Evolutionary conservation across 2,888 invertebrate genomes (phyloP).

Genomic region (Synergus umbraculus): DNA sequence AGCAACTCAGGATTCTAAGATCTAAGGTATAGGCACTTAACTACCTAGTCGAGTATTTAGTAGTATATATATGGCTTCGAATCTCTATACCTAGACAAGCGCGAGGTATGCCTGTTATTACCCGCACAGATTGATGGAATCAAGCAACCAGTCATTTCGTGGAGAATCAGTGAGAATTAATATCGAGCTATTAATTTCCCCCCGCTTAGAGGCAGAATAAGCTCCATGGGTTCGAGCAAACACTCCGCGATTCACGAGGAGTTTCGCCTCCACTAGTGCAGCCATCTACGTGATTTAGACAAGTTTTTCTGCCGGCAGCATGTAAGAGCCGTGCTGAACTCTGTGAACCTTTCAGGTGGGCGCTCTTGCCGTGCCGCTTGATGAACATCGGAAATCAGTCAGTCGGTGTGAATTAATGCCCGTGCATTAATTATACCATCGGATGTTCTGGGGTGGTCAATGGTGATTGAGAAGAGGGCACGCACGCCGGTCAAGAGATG

Average conservation of each 20-base stretch:
- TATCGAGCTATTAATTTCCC: conserved; percentile 75
- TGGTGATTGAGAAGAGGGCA: conserved; percentile 61
- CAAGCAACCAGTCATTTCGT: conserved; percentile 75
- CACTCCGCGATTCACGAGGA: conserved; percentile 54
- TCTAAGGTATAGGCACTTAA: conserved; percentile 2
- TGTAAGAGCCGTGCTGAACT: conserved; percentile 57
- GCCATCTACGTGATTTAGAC: conserved; percentile 71
- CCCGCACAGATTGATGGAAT: conserved; percentile 75
- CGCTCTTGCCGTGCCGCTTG: conserved; percentile 61
- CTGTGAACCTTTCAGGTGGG: conserved; percentile 63
- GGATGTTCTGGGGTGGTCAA: conserved; percentile 58
- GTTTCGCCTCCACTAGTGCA: conserved; percentile 44
- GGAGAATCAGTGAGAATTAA: conserved; percentile 76
- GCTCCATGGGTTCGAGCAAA: conserved; percentile 46
- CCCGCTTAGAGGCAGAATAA: conserved; percentile 56
- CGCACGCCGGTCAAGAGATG: conserved; percentile 53
- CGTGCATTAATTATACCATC: conserved; percentile 73
- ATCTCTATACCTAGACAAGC: conserved; percentile 46
- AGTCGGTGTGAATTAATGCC: conserved; percentile 74
- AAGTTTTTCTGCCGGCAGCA: conserved; percentile 56
- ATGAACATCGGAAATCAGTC: conserved; percentile 68
- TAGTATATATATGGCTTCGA: conserved; percentile 23
- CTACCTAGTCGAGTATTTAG: conserved; percentile 28
- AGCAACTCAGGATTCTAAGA: not conserved
- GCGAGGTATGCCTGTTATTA: conserved; percentile 70